A percentile compares a stretch with the other conserved stretches of the same genome.
Evolutionary conservation across 2,113 vertebrate species (phyloP).

Genomic region (Megatriorchis doriae): DNA sequence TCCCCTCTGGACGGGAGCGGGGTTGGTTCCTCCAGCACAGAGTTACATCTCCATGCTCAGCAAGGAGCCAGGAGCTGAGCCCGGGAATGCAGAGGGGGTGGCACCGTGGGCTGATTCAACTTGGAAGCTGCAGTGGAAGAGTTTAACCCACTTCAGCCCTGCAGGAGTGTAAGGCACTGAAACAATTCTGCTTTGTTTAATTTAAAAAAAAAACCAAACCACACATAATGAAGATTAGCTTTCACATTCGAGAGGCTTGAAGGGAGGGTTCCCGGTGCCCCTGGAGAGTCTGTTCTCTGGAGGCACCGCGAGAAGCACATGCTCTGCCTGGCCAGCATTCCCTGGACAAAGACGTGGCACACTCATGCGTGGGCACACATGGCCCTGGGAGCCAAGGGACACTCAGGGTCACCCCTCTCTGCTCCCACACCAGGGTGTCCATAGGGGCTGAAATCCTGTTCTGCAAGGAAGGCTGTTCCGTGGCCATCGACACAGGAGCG

Average conservation of each 20-base stretch:
- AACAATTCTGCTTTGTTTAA: background rate
- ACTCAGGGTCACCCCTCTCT: background rate
- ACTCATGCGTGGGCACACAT: rapidly evolving
- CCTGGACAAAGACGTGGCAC: background rate
- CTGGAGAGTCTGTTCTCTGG: background rate
- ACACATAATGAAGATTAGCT: background rate
- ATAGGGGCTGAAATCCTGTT: constrained; percentile 80
- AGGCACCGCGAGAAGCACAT: background rate
- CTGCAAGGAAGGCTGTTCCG: constrained; percentile 85
- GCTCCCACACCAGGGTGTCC: constrained; percentile 76
- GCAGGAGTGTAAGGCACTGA: background rate
- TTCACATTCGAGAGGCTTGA: rapidly evolving
- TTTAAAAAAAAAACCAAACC: background rate
- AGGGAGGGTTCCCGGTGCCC: background rate
- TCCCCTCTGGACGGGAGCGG: background rate
- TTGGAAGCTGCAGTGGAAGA: background rate
- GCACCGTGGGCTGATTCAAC: background rate
- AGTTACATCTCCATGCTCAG: background rate
- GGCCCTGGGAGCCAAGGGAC: background rate
- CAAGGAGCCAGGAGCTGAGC: background rate
- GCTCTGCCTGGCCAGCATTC: background rate
- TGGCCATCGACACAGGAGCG: constrained; percentile 88
- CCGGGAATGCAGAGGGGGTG: constrained; percentile 18
- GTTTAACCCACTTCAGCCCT: background rate
- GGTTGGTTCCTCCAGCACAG: background rate